Evolutionary conservation across 2,113 vertebrate species (phyloP).

Genomic region (Rhineura floridana): DNA sequence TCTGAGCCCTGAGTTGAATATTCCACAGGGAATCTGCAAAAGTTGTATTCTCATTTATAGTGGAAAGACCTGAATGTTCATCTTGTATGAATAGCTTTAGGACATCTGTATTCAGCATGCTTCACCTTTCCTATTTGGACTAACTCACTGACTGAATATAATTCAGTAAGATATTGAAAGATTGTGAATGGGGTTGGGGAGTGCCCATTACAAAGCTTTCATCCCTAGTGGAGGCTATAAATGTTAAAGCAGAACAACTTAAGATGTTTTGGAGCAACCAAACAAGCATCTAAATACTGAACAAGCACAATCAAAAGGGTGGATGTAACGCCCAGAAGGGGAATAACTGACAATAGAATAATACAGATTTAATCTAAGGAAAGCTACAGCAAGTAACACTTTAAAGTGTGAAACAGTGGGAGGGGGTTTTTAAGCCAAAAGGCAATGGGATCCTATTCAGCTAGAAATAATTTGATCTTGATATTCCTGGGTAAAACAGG

Average conservation of each 20-base stretch:
- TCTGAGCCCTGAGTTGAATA: background rate
- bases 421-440: background rate
- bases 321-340: background rate
- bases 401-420: background rate
- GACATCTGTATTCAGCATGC: background rate
- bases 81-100: conserved; percentile 19
- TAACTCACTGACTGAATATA: conserved; percentile 10
- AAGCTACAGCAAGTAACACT: conserved; percentile 11
- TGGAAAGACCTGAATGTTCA: conserved; percentile 20
- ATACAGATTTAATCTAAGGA: background rate
- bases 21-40: background rate
- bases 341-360: background rate
- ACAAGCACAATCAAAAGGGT: background rate
- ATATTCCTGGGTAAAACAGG: background rate
- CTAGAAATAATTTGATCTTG: background rate
- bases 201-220: background rate
- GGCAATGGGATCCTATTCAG: background rate
- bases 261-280: conserved; percentile 6
- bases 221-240: background rate
- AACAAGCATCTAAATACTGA: background rate
- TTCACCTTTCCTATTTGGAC: conserved; percentile 2
- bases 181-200: background rate
- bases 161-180: background rate
- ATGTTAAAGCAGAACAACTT: conserved; percentile 18
- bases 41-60: background rate